Evolutionary conservation across 1,140 invertebrate species (phyloP), one percentile per base, ranked within the genome.

Genomic region (Caenorhabditis tropicalis): DNA sequence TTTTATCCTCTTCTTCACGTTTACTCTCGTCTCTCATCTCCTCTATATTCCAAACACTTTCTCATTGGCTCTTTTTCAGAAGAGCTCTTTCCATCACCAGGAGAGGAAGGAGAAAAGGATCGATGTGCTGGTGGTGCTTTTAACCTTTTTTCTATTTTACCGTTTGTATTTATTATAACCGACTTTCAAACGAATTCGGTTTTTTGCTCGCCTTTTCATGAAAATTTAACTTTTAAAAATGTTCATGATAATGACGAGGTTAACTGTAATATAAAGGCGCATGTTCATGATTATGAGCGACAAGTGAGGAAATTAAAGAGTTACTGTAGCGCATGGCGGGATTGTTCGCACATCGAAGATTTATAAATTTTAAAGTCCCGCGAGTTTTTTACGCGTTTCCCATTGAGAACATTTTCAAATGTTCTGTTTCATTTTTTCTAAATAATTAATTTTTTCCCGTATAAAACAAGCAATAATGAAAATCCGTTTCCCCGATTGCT

Each of bases 1-100:
- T 74, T 74, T 74, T 74, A 74, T 74, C 65, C 65, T 46, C 36
- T 74, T 74, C 65, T 74, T 74, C 36, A 43, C 65, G 65, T 74
- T 43, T 74, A 74, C 65, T 43, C 65, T 74, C 65, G n/a, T 74
- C 3, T 46, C 65, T 24, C 19, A 43, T 2, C 43, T 10, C 33
- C 21, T 74, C 65, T 24, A 10, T 43, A 43, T 10, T 24, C 9
- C 36, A 74, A 74, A 36, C 27, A 39, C 33, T 74, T 15, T 74
- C 65, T 74, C 65, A 15, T 27, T 46, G 3, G 7, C 21, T 46
- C n/a, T 74, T 74, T 74, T 74, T 74, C 65, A 74, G 65, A 74
- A 74, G 65, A 74, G 36, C 36, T 31, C n/a, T 74, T 74, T 74
- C 33, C 36, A 33, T 74, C 65, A 74, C 65, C 65, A 36, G 65